Evolutionary conservation across 2,113 vertebrate genomes (phyloP).

Genomic region (Murina feae): DNA sequence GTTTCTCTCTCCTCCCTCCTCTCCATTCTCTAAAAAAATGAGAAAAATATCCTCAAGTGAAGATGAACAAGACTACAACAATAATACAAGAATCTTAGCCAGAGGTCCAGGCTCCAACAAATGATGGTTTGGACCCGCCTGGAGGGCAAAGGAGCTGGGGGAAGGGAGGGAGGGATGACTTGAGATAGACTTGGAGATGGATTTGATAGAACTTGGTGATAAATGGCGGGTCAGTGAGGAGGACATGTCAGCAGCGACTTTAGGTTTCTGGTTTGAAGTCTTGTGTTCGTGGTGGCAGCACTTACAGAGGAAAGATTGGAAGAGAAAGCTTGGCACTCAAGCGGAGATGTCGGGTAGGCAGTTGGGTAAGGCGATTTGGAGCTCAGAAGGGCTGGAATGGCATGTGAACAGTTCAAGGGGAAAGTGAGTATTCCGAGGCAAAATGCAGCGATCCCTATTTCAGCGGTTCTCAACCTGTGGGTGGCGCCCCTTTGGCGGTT

Average conservation of each 20-base stretch:
- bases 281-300: neutral
- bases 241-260: neutral
- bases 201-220: neutral
- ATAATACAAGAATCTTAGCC: no score
- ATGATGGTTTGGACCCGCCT: neutral
- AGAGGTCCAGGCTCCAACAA: neutral
- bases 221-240: neutral
- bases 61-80: no score
- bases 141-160: neutral
- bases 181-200: neutral
- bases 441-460: neutral
- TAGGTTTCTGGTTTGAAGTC: neutral
- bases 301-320: neutral
- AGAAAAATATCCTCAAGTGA: no score
- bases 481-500: no score
- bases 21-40: no score
- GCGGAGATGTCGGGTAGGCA: neutral
- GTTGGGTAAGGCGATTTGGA: neutral
- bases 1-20: no score
- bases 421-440: neutral
- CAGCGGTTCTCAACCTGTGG: no score
- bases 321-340: neutral
- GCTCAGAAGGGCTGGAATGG: neutral
- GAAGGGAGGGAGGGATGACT: neutral
- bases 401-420: neutral